A percentile compares a stretch with the other conserved stretches of the same genome.
Evolutionary conservation across 2,113 vertebrate genomes (phyloP).

Genomic region (Drymodes brunneopygia): DNA sequence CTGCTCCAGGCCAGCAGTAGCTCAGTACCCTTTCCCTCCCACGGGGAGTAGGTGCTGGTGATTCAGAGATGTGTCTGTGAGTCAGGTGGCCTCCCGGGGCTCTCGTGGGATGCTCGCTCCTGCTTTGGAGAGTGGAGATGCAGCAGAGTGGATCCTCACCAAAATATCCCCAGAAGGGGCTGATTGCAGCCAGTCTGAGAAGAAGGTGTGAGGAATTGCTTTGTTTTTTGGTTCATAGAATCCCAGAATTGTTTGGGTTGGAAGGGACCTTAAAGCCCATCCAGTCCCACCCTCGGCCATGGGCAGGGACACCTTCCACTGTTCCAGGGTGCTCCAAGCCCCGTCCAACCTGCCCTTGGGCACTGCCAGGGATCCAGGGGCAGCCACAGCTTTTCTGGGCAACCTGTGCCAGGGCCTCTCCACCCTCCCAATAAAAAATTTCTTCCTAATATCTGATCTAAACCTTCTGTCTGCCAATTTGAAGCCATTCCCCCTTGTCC

Average conservation of each 20-base stretch:
- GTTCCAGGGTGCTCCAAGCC: neutral
- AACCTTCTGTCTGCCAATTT: neutral
- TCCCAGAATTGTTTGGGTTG: neutral
- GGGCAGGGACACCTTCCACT: neutral
- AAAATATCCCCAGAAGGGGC: neutral
- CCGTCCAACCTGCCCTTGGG: rapidly evolving
- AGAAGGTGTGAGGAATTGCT: neutral
- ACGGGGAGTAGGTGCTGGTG: slow-evolving; percentile 28
- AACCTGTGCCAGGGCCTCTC: neutral
- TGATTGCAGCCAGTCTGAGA: neutral
- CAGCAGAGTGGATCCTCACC: neutral
- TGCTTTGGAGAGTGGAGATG: neutral
- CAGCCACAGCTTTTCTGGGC: neutral
- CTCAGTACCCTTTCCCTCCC: slow-evolving; percentile 7
- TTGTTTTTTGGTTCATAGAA: neutral
- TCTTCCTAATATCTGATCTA: neutral
- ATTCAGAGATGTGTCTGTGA: slow-evolving; percentile 41
- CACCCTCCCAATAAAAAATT: neutral
- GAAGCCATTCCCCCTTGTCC: neutral
- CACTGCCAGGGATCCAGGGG: neutral
- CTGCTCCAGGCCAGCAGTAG: neutral
- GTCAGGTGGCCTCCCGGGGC: slow-evolving; percentile 16
- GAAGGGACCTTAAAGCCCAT: neutral
- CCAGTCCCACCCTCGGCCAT: rapidly evolving
- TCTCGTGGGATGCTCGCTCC: neutral